Evolutionary conservation across 2,113 vertebrate species (phyloP).

Genomic region (Urocolius indicus): DNA sequence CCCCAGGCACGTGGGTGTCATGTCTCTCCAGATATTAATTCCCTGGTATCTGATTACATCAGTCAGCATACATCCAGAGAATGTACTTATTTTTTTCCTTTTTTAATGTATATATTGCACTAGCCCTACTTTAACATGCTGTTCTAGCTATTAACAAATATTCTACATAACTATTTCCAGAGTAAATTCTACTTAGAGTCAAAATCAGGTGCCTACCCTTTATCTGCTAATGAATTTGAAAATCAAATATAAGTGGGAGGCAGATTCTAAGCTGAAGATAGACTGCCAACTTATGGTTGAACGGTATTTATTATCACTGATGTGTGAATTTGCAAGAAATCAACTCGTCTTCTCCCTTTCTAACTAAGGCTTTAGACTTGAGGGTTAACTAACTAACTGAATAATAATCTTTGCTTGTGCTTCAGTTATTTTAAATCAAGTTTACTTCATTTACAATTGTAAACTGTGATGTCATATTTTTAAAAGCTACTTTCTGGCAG

Average conservation of each 20-base stretch:
- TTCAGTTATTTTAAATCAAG: slow-evolving; percentile 10
- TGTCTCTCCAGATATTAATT: neutral
- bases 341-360: neutral
- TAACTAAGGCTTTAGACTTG: neutral
- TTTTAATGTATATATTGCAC: neutral
- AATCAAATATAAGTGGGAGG: neutral
- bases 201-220: neutral
- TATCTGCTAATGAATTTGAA: neutral
- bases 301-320: neutral
- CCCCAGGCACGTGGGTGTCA: neutral
- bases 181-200: neutral
- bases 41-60: neutral
- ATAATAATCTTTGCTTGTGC: neutral
- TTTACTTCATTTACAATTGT: slow-evolving; percentile 10
- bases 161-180: neutral
- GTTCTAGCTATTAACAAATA: neutral
- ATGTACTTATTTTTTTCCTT: neutral
- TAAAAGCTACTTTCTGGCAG: slow-evolving; percentile 26
- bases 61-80: neutral
- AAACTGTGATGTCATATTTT: slow-evolving; percentile 3
- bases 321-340: neutral
- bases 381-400: neutral
- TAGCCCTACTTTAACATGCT: neutral
- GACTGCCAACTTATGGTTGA: neutral
- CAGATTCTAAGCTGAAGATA: neutral